Evolutionary conservation across 2,113 vertebrate species (phyloP).

Genomic region (Alouatta palliata): DNA sequence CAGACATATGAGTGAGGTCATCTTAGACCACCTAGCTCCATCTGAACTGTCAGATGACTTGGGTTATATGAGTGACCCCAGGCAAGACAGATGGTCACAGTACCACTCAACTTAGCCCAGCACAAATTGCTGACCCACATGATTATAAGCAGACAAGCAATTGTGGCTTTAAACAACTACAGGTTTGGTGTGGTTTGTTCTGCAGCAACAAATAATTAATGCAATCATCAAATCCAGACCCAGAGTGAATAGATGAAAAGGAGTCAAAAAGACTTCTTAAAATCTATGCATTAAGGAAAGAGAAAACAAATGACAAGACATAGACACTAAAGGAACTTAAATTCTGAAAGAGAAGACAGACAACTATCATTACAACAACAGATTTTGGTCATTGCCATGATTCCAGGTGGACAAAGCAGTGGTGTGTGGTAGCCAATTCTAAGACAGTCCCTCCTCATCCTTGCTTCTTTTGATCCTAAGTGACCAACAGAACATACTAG

Average conservation of each 20-base stretch:
- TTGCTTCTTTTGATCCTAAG: not conserved
- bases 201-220: not conserved
- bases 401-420: not conserved
- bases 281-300: not conserved
- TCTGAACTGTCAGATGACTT: not conserved
- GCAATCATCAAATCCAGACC: not conserved
- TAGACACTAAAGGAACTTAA: not conserved
- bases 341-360: not conserved
- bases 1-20: not conserved
- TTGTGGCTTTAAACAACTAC: not conserved
- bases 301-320: not conserved
- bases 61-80: not conserved
- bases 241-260: not conserved
- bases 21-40: not conserved
- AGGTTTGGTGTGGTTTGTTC: not conserved
- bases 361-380: not conserved
- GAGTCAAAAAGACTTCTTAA: not conserved
- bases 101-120: not conserved
- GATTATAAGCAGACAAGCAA: not conserved
- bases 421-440: not conserved
- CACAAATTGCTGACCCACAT: not conserved
- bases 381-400: not conserved
- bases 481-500: not conserved
- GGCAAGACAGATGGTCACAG: not conserved
- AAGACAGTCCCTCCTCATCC: not conserved